Evolutionary conservation across 2,797 vertebrate species (phyloP).

Genomic region (Mus spretus): DNA sequence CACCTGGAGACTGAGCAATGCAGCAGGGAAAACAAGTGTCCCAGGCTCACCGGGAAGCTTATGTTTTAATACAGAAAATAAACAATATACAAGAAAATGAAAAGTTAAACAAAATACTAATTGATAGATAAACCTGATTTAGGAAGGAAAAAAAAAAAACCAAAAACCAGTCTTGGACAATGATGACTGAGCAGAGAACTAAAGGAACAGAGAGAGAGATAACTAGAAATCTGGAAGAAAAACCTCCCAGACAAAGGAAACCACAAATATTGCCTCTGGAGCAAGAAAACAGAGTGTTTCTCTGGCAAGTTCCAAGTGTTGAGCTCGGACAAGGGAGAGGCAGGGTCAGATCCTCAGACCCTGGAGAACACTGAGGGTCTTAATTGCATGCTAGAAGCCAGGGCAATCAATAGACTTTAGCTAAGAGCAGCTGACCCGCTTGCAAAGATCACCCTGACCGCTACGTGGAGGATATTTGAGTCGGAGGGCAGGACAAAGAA

Average conservation of each 20-base stretch:
- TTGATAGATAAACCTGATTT: background rate
- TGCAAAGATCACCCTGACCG: background rate
- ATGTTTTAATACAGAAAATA: background rate
- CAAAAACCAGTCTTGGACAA: background rate
- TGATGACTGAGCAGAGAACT: background rate
- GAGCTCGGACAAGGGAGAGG: background rate
- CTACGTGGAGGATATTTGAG: background rate
- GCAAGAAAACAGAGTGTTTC: background rate
- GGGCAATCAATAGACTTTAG: background rate
- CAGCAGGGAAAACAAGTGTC: background rate
- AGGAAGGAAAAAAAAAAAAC: background rate
- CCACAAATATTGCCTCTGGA: background rate
- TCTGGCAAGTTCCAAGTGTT: background rate
- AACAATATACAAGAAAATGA: conserved; percentile 8
- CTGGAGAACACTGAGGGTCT: background rate
- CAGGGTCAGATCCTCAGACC: background rate
- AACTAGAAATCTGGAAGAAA: conserved; percentile 47
- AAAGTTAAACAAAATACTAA: background rate
- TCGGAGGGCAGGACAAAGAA: background rate
- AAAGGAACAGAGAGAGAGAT: background rate
- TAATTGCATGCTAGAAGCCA: conserved; percentile 43
- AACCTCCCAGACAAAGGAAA: conserved; percentile 38
- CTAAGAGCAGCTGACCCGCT: background rate
- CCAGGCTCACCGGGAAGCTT: background rate
- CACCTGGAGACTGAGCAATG: conserved; percentile 11